A percentile compares a stretch with the other conserved stretches of the same genome.
Conservation (phyloP, 2,113 vertebrate genomes). For the Jacana jacana region DNA sequence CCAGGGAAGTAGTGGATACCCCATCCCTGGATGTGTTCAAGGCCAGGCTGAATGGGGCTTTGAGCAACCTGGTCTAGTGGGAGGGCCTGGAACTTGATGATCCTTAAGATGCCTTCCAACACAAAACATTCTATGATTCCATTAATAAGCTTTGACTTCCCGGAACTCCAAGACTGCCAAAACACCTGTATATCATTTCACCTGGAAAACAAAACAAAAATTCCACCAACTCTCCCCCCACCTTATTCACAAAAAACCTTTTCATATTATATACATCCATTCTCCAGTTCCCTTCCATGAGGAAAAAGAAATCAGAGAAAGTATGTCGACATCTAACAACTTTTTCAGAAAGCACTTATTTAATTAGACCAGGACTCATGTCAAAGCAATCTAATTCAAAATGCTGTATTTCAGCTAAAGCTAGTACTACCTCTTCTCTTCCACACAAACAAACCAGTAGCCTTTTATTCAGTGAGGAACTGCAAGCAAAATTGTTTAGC, state of each 20-base stretch:
- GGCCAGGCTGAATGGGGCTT: not conserved
- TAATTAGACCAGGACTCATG: not conserved
- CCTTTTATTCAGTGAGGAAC: not conserved
- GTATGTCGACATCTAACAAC: not conserved
- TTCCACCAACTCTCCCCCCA: too few species aligned
- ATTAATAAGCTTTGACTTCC: not conserved
- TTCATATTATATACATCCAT: not conserved
- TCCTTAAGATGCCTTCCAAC: not conserved
- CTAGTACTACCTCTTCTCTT: not conserved
- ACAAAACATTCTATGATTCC: not conserved
- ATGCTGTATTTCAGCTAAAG: not conserved
- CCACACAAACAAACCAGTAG: not conserved
- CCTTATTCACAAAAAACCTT: not conserved
- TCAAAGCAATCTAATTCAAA: not conserved
- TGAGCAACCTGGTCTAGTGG: not conserved
- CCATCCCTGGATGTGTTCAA: not conserved
- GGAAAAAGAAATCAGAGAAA: not conserved
- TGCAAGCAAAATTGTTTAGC: not conserved
- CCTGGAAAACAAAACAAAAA: not conserved
- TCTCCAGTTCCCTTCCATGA: not conserved
- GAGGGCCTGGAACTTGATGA: not conserved
- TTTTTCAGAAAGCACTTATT: not conserved
- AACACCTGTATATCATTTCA: not conserved
- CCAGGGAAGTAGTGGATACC: not conserved
- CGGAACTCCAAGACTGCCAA: not conserved